Conservation (phyloP, 2,888 invertebrate genomes). For the Cantharis flavilabris region DNA sequence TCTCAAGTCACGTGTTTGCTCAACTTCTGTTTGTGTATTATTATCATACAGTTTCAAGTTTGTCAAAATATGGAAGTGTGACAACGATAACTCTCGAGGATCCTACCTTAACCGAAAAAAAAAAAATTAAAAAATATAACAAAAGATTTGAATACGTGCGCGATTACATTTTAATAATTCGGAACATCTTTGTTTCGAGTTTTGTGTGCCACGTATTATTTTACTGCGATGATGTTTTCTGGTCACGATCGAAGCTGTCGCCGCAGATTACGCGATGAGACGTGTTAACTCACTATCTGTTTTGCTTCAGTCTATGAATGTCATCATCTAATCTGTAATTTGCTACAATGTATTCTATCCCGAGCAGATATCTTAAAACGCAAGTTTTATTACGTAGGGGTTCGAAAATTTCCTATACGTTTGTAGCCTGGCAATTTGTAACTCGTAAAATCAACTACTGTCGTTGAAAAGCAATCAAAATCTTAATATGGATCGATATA, state of each 20-base stretch:
- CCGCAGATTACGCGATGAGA: slow-evolving; percentile 54
- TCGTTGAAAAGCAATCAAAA: neutral
- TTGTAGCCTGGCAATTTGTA: neutral
- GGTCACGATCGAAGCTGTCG: slow-evolving; percentile 56
- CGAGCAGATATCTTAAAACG: slow-evolving; percentile 5
- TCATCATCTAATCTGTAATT: slow-evolving; percentile 29
- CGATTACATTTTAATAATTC: neutral
- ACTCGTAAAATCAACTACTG: neutral
- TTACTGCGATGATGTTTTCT: slow-evolving; percentile 47
- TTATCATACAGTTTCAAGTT: slow-evolving; percentile 19
- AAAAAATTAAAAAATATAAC: no score
- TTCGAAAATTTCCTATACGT: slow-evolving; percentile 5
- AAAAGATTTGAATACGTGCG: neutral
- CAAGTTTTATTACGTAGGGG: slow-evolving; percentile 8
- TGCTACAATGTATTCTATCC: slow-evolving; percentile 21
- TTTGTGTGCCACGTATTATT: slow-evolving; percentile 19
- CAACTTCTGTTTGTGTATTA: slow-evolving; percentile 36
- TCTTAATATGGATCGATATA: neutral
- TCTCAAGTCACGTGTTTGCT: slow-evolving; percentile 42
- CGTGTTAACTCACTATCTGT: slow-evolving; percentile 54
- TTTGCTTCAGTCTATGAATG: slow-evolving; percentile 42
- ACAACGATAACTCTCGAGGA: neutral
- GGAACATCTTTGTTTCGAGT: slow-evolving; percentile 15
- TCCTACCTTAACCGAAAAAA: neutral
- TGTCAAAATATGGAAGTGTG: neutral